Conservation (phyloP, 2,888 invertebrate genomes). For the Branchinecta sandiegonensis region DNA sequence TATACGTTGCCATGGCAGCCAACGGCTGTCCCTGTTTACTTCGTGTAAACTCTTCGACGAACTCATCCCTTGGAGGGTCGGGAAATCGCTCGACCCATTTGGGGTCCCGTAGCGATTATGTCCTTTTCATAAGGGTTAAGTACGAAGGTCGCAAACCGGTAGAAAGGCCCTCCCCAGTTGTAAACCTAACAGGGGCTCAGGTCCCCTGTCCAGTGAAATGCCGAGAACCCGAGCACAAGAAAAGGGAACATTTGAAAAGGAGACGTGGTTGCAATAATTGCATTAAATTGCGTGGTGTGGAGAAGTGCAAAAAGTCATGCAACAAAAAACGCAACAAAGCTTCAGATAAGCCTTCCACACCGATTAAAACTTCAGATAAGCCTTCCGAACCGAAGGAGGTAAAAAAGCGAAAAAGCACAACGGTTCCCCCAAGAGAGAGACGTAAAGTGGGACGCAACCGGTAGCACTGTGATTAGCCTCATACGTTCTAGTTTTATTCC, state of each 20-base stretch:
- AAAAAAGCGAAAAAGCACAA: slow-evolving; percentile 9
- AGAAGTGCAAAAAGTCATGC: not conserved
- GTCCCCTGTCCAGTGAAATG: slow-evolving; percentile 4
- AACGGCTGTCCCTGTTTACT: slow-evolving; percentile 40
- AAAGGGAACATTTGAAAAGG: not conserved
- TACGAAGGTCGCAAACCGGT: not conserved
- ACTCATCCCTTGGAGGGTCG: not conserved
- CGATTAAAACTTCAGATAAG: not conserved
- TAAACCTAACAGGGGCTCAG: not conserved
- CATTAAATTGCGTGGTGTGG: not conserved
- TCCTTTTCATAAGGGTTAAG: not conserved
- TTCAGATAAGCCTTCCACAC: not conserved
- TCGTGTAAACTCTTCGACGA: slow-evolving; percentile 4
- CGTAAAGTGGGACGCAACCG: not conserved
- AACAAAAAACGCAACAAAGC: not conserved
- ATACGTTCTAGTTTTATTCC: too few species aligned
- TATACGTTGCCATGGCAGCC: slow-evolving; percentile 57
- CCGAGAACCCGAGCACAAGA: not conserved
- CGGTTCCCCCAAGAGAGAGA: not conserved
- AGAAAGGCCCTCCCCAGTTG: not conserved
- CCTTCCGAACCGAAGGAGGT: not conserved
- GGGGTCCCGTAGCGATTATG: not conserved
- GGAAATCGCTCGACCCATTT: not conserved
- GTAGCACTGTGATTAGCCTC: not conserved
- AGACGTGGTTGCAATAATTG: not conserved